Conservation (phyloP, 2,797 vertebrate species). For the Holocentrus rufus region DNA sequence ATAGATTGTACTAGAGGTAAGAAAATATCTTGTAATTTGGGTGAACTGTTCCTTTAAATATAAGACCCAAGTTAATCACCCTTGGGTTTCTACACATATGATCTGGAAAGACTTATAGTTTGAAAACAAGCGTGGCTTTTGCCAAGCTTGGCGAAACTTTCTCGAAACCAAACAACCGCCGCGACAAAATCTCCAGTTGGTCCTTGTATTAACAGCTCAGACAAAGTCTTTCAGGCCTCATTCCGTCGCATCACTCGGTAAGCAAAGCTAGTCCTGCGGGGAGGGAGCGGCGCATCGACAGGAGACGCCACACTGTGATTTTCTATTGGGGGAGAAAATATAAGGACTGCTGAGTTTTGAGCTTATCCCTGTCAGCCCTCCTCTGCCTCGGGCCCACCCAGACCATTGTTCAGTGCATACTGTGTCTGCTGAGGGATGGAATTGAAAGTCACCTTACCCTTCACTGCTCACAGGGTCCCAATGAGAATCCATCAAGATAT, state of each 20-base stretch:
- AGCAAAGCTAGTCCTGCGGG: not conserved
- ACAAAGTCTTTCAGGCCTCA: not conserved
- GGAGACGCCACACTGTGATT: conserved; percentile 15
- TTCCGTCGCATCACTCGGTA: too few species aligned
- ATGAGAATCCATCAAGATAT: conserved; percentile 51
- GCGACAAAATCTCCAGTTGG: not conserved
- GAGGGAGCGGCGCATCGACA: conserved; percentile 13
- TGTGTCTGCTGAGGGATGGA: conserved; percentile 64
- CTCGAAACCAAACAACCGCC: too few species aligned
- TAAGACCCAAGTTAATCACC: too few species aligned
- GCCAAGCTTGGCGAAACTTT: too few species aligned
- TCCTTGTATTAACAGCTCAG: not conserved
- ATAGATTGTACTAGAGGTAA: too few species aligned
- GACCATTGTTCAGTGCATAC: conserved; percentile 51
- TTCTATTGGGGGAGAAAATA: conserved; percentile 27
- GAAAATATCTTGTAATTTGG: too few species aligned
- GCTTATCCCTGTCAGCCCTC: conserved; percentile 62
- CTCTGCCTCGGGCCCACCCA: conserved; percentile 52
- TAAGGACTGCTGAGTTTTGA: conserved; percentile 51
- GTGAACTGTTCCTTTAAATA: too few species aligned
- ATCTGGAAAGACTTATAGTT: too few species aligned
- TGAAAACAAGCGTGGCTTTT: too few species aligned
- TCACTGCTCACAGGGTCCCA: conserved; percentile 44
- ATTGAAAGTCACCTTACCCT: conserved; percentile 69
- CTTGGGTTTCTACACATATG: too few species aligned